Base-by-base conservation (phyloP, 2,888 invertebrate species). In the Leptinotarsa juncta region DNA sequence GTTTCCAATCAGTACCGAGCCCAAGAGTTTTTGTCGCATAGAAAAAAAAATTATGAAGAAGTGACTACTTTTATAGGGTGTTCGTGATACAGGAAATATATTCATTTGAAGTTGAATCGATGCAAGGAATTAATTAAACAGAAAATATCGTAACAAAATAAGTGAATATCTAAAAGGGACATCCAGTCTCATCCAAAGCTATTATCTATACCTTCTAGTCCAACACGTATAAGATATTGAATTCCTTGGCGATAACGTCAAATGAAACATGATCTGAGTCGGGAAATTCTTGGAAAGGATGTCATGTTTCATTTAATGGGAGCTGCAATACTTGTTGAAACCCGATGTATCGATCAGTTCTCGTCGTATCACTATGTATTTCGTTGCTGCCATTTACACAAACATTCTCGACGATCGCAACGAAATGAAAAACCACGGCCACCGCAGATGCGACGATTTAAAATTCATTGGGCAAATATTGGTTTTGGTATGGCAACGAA, bases 391-490 rank as follows among this genome's bases (percentile, higher is more conserved):
- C 15, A 7, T 62, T 62, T 26, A 62, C 62, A 62, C 62, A 42
- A 62, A 62, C 62, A 42, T 26, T 26, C 62, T 32, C 18, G n/a
- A 15, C 18, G 42, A 32, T 62, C 62, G 16, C 3, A n/a, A n/a
- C 12, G 42, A n/a, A 42, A 42, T 26, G 16, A 42, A 26, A 62
- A 42, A 62, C 62, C 26, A n/a, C 62, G 3, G 42, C 62, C 7
- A 18, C 32, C 62, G 32, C 62, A 42, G 18, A n/a, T 18, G 42
- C 62, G 62, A 42, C 32, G 42, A 32, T 62, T 62, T 62, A 62
- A 32, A 62, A 62, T 62, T 62, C n/a, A 42, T 62, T 62, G 62
- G 32, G 10, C 42, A 62, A 62, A 62, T 62, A 62, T 62, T 62
- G 62, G 62, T 62, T 42, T 62, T 62, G 62, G 26, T 3, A n/a